Conservation (phyloP, 2,113 vertebrate species). For the Symphodus melops region DNA sequence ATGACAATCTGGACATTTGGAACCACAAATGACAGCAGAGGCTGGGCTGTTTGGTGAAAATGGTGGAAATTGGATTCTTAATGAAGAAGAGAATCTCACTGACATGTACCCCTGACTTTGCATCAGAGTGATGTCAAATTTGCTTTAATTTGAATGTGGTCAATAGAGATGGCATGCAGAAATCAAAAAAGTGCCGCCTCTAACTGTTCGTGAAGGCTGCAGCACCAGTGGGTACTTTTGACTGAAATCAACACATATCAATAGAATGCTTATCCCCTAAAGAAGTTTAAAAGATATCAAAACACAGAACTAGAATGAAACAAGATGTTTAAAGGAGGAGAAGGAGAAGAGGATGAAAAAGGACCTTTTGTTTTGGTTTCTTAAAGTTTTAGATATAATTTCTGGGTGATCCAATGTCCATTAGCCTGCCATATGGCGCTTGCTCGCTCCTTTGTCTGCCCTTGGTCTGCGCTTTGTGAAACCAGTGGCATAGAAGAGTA, state of each 20-base stretch:
- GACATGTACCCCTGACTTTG: conserved; percentile 18
- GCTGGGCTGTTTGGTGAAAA: conserved; percentile 28
- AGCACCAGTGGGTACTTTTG: conserved; percentile 59
- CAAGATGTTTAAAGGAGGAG: conserved; percentile 76
- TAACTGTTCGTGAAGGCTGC: conserved; percentile 35
- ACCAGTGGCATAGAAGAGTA: conserved; percentile 82
- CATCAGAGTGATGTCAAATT: conserved; percentile 1
- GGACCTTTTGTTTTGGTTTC: conserved; percentile 65
- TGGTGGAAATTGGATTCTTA: conserved; percentile 21
- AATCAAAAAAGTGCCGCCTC: conserved; percentile 23
- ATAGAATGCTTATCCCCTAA: conserved; percentile 73
- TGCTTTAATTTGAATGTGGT: conserved; percentile 46
- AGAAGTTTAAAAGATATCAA: conserved; percentile 51
- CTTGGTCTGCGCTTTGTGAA: conserved; percentile 79
- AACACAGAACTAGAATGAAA: conserved; percentile 66
- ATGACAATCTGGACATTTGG: conserved; percentile 65
- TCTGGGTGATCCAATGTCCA: conserved; percentile 67
- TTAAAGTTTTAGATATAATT: conserved; percentile 71
- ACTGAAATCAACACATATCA: conserved; percentile 85
- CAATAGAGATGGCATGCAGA: conserved; percentile 35
- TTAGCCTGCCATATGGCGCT: conserved; percentile 44
- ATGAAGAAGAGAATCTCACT: conserved; percentile 25
- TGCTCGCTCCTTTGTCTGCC: conserved; percentile 65
- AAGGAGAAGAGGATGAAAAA: conserved; percentile 59
- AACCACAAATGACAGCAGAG: conserved; percentile 44